phyloP scores from a whole-genome alignment of 1,140 invertebrate genomes.

The Cydia amplana region DNA sequence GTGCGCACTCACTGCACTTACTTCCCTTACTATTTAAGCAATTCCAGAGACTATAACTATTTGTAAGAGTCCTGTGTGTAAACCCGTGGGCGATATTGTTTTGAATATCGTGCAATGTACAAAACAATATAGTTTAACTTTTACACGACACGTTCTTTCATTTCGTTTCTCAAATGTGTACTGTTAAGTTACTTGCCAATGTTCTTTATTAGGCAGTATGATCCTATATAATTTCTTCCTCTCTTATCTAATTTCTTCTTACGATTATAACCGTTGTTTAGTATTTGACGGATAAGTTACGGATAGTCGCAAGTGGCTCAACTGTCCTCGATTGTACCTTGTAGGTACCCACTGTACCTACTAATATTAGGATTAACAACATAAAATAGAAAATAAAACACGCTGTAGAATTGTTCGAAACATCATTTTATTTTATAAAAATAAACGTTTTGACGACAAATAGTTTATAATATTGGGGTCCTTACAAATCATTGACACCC shows the following conservation, averaged over 20 bases:
- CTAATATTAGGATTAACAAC: background rate
- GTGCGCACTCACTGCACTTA: too few relatives aligned
- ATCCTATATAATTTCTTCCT: background rate
- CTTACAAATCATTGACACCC: conserved; percentile 66
- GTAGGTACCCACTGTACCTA: background rate
- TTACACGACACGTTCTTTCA: conserved; percentile 52
- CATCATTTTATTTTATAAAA: conserved; percentile 79
- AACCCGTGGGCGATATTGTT: conserved; percentile 59
- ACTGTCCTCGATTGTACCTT: background rate
- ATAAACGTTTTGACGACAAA: conserved; percentile 80
- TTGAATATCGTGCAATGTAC: conserved; percentile 63
- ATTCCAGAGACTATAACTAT: conserved; percentile 47
- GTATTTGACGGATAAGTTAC: background rate
- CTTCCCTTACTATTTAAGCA: conserved; percentile 21
- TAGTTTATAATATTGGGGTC: conserved; percentile 79
- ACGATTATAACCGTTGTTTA: background rate
- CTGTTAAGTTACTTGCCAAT: background rate
- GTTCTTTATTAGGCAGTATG: background rate
- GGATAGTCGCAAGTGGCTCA: background rate
- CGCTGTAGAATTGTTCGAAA: conserved; percentile 57
- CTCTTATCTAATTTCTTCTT: background rate
- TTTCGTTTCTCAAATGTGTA: conserved; percentile 10
- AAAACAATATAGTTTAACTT: conserved; percentile 72
- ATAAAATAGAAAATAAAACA: conserved; percentile 24
- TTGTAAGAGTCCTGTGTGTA: conserved; percentile 60